Percentiles rank a stretch among this genome's conserved stretches.
These are phyloP conservation scores for Phallusia fumigata DNA, from an alignment of 23 tunicate species.

Conservation along the genomic window DNA sequence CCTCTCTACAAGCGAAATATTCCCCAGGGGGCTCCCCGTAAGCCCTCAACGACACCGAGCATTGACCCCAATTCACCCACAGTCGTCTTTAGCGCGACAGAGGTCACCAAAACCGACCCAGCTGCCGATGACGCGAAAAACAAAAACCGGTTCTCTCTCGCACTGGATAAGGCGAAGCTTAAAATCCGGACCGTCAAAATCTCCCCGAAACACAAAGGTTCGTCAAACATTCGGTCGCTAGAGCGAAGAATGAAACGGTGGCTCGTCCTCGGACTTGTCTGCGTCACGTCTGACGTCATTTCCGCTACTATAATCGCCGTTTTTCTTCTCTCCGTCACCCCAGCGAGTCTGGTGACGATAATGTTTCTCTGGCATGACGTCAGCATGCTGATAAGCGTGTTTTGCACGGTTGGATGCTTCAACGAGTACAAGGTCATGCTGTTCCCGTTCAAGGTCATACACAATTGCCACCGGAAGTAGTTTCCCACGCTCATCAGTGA, in stretches of 20 bases:
- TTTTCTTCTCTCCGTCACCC: not conserved
- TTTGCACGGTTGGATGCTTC: conserved; percentile 16
- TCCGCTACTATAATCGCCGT: conserved; percentile 22
- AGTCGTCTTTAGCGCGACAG: not conserved
- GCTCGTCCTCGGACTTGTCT: not conserved
- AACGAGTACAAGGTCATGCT: conserved; percentile 13
- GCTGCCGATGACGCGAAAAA: not conserved
- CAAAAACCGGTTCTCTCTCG: not conserved
- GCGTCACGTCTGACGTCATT: conserved; percentile 10
- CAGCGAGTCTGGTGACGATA: not conserved
- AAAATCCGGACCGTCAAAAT: not conserved
- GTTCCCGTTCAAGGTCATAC: conserved; percentile 21
- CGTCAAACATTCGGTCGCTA: not conserved
- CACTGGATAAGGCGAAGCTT: too few species aligned
- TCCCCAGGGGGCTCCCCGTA: not conserved
- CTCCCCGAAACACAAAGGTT: not conserved
- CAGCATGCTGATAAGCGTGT: conserved; percentile 11
- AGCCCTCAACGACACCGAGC: not conserved
- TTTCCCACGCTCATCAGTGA: too few species aligned
- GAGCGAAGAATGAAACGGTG: conserved; percentile 20
- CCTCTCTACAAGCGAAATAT: conserved; percentile 22
- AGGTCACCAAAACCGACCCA: not conserved
- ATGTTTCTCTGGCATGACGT: conserved; percentile 30
- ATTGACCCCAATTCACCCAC: not conserved
- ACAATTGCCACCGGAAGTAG: not conserved